Evolutionary conservation across 2,113 vertebrate species (phyloP).

Genomic region (Echinops telfairi): DNA sequence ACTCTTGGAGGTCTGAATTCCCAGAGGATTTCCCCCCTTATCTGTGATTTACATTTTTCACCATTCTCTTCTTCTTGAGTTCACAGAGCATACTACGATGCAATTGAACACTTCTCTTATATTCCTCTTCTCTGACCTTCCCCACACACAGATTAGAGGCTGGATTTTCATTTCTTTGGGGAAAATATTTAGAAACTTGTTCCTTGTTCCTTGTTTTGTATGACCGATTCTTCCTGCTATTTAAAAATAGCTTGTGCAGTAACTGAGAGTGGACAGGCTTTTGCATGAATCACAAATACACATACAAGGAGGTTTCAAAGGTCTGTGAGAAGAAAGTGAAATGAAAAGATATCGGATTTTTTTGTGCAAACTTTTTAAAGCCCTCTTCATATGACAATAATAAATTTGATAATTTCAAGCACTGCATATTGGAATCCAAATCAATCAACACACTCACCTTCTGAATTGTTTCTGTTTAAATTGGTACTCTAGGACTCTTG

Average conservation of each 20-base stretch:
- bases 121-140: background rate
- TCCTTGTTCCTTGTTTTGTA: background rate
- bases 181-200: constrained; percentile 6
- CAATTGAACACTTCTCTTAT: background rate
- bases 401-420: background rate
- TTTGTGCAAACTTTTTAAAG: too few species aligned
- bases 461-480: background rate
- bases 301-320: too few species aligned
- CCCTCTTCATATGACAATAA: background rate
- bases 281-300: background rate
- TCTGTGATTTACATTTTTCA: constrained; percentile 6
- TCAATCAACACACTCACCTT: background rate
- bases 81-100: background rate
- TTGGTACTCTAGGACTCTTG: background rate
- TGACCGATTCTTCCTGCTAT: background rate
- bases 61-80: background rate
- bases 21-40: background rate
- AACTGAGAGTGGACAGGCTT: background rate
- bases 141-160: background rate
- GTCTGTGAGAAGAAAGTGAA: too few species aligned
- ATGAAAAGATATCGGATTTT: too few species aligned
- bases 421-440: background rate
- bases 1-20: background rate
- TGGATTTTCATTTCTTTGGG: constrained; percentile 25
- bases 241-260: background rate